A percentile compares a stretch with the other conserved stretches of the same genome.
Evolutionary conservation across 2,888 invertebrate species (phyloP).

Genomic region (Diogma glabrata): DNA sequence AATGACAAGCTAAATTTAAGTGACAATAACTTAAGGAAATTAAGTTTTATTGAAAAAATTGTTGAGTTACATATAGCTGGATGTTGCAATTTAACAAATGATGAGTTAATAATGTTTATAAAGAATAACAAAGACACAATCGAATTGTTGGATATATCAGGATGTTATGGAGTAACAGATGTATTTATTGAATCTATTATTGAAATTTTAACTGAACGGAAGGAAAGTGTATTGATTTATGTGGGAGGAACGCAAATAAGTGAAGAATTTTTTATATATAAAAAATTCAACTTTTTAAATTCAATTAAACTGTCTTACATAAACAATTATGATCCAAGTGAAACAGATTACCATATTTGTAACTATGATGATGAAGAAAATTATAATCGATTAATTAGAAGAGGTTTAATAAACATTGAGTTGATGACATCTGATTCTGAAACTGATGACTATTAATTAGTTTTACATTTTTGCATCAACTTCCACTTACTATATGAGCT

Average conservation of each 20-base stretch:
- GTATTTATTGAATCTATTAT: background rate
- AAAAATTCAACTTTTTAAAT: background rate
- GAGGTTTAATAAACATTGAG: background rate
- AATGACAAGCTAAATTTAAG: constrained; percentile 3
- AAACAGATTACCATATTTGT: constrained; percentile 6
- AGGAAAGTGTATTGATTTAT: background rate
- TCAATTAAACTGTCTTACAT: background rate
- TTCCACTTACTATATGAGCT: too few species aligned
- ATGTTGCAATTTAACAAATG: constrained; percentile 5
- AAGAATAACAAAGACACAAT: background rate
- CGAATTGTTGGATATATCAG: background rate
- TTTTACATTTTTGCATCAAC: too few species aligned
- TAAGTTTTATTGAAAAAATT: background rate
- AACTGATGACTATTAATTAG: constrained; percentile 3
- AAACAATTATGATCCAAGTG: background rate
- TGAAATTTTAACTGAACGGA: background rate
- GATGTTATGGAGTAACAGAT: constrained; percentile 2
- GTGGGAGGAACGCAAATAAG: constrained; percentile 3
- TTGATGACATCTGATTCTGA: constrained; percentile 6
- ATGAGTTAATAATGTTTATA: background rate
- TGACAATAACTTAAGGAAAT: background rate
- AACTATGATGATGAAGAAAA: constrained; percentile 4
- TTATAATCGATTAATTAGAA: background rate
- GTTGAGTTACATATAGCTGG: background rate
- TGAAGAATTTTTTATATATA: constrained; percentile 3